Percentiles rank a stretch among this genome's conserved stretches.
phyloP scores from a whole-genome alignment of 2,888 invertebrate genomes.

The Autographa gamma region DNA sequence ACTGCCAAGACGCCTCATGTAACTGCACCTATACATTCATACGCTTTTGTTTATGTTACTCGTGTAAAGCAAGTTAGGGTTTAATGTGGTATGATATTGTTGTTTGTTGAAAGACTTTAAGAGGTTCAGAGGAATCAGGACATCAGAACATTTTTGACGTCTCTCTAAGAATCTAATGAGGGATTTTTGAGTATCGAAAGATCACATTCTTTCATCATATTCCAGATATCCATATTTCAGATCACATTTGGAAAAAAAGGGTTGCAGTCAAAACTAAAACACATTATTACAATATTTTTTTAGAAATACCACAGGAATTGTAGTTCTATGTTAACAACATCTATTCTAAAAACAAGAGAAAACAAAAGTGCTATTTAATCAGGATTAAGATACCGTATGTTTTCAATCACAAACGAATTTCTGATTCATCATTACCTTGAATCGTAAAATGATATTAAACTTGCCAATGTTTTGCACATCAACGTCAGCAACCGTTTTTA shows the following conservation, averaged over 20 bases:
- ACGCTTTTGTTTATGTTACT: conserved; percentile 24
- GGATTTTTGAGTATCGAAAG: too few species aligned
- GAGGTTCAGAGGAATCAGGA: not conserved
- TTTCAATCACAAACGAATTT: not conserved
- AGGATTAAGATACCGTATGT: not conserved
- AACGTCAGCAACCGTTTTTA: not conserved
- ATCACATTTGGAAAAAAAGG: too few species aligned
- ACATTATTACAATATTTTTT: too few species aligned
- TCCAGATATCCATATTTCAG: too few species aligned
- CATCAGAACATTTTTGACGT: too few species aligned
- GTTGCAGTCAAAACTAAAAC: too few species aligned
- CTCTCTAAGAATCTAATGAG: too few species aligned
- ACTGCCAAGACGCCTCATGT: conserved; percentile 60
- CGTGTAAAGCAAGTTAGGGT: not conserved
- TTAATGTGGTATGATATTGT: not conserved
- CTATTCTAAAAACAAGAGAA: not conserved
- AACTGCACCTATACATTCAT: conserved; percentile 29
- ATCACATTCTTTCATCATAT: too few species aligned
- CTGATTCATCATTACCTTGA: not conserved
- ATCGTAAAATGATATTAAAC: not conserved
- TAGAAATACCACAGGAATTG: too few species aligned
- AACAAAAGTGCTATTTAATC: not conserved
- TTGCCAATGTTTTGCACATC: not conserved
- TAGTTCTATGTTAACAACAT: too few species aligned
- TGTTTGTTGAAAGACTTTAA: not conserved